Evolutionary conservation across 2,888 invertebrate species (phyloP).

Genomic region (Hydriomena furcata): DNA sequence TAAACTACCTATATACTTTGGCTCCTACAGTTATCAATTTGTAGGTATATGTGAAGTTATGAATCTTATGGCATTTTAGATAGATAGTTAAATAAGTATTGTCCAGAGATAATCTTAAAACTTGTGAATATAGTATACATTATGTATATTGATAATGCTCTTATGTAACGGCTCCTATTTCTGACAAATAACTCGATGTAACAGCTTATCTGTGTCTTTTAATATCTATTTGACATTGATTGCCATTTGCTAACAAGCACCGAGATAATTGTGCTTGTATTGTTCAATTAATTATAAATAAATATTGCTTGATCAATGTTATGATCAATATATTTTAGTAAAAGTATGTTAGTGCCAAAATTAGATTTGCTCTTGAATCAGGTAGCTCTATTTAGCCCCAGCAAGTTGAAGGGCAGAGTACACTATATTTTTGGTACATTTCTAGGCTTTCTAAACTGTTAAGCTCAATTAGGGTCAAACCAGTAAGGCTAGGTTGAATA

Average conservation of each 20-base stretch:
- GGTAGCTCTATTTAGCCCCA: too few relatives aligned
- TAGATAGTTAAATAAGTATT: background rate
- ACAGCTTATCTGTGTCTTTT: constrained; percentile 15
- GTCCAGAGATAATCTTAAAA: constrained; percentile 4
- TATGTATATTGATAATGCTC: background rate
- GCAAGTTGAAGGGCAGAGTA: too few relatives aligned
- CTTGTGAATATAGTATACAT: constrained; percentile 1
- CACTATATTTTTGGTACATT: constrained; percentile 20
- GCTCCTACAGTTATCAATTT: too few relatives aligned
- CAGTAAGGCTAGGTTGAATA: too few relatives aligned
- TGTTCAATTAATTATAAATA: background rate
- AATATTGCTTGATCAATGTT: background rate
- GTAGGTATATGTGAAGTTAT: too few relatives aligned
- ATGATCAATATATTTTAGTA: constrained; percentile 8
- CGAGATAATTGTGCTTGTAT: constrained; percentile 6
- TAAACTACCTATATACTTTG: too few relatives aligned
- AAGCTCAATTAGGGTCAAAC: too few relatives aligned
- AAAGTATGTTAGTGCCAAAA: constrained; percentile 23
- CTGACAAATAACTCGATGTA: background rate
- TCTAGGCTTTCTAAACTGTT: too few relatives aligned
- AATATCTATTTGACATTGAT: constrained; percentile 23
- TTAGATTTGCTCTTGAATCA: background rate
- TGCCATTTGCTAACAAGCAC: constrained; percentile 2
- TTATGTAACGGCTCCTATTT: constrained; percentile 2
- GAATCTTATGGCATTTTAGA: constrained; percentile 1